phyloP scores from a whole-genome alignment of 2,113 vertebrate species.

The Scortum barcoo region DNA sequence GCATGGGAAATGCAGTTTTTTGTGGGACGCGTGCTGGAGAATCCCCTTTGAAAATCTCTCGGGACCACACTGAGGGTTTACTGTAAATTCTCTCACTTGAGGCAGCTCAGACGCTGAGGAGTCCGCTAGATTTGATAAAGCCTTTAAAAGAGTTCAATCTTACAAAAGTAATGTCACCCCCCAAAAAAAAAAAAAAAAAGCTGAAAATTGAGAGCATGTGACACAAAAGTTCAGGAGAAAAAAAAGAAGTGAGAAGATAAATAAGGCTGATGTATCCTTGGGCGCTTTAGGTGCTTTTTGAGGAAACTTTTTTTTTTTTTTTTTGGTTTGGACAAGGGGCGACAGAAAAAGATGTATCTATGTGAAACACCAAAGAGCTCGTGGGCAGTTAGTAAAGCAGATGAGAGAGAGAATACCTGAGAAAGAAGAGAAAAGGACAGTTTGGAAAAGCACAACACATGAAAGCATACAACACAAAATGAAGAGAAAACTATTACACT shows the following conservation, averaged over 20 bases:
- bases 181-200: constrained; percentile 75
- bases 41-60: constrained; percentile 59
- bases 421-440: constrained; percentile 89
- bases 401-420: constrained; percentile 97
- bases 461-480: constrained; percentile 65
- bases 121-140: constrained; percentile 75
- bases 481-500: constrained; percentile 50
- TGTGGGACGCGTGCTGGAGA: constrained; percentile 67
- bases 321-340: constrained; percentile 82
- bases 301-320: constrained; percentile 50
- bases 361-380: constrained; percentile 88
- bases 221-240: constrained; percentile 75
- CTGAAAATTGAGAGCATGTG: constrained; percentile 72
- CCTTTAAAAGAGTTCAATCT: constrained; percentile 82
- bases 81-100: constrained; percentile 55
- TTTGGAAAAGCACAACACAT: constrained; percentile 73
- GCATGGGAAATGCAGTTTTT: constrained; percentile 78
- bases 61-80: constrained; percentile 52
- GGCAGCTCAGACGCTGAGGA: constrained; percentile 74
- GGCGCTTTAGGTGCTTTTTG: constrained; percentile 84
- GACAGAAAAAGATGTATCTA: constrained; percentile 87
- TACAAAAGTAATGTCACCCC: constrained; percentile 58
- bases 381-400: constrained; percentile 94
- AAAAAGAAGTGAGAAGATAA: constrained; percentile 76
- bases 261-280: constrained; percentile 82